Evolutionary conservation across 1,140 invertebrate genomes (phyloP), one percentile per base, ranked within the genome.

Genomic region (Diabrotica virgifera): DNA sequence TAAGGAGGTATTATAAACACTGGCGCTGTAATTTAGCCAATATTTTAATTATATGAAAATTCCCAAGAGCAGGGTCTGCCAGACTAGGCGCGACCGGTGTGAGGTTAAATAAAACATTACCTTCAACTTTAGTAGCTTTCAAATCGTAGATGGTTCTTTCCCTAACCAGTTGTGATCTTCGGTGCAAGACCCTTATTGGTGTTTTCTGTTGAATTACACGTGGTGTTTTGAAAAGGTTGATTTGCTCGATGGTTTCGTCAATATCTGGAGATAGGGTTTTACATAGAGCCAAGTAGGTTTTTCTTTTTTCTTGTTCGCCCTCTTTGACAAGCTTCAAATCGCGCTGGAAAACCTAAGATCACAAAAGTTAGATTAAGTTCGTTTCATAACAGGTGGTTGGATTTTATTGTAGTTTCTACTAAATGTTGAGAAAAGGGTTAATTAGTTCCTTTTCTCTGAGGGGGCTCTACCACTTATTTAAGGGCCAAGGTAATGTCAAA

Each of bases 221-320:
- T 8, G 51, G 50, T 24, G 60, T 63, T 6, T n/a, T 11, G 11
- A 14, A 11, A n/a, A 36, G 13, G 68, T 74, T 74, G 6, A 74
- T 70, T 61, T 90, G 83, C 54, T 80, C 76, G 11, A 91, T 77
- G 8, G 80, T 72, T 10, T 79, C 75, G 3, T 84, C 36, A 91
- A 74, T 66, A 84, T 82, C 79, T 6, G 70, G 76, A 68, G 74
- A 77, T 5, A 77, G 64, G 0, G 81, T 85, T 59, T 89, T 80
- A 73, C 94, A 96, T 2, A 95, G 74, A 0, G 93, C 93, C 66
- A 85, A 81, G 78, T 97, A 97, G 7, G 83, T 86, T 81, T 97
- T 97, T 11, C 84, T 87, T 79, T 96, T 96, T 13, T 84, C 82
- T 72, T 93, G 89, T 79, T 96, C 95, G 7, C 94, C 94, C 72